Percentiles rank a stretch among this genome's conserved stretches.
phyloP scores from a whole-genome alignment of 92 coral and sea anemone genomes.

The Diadumene lineata region DNA sequence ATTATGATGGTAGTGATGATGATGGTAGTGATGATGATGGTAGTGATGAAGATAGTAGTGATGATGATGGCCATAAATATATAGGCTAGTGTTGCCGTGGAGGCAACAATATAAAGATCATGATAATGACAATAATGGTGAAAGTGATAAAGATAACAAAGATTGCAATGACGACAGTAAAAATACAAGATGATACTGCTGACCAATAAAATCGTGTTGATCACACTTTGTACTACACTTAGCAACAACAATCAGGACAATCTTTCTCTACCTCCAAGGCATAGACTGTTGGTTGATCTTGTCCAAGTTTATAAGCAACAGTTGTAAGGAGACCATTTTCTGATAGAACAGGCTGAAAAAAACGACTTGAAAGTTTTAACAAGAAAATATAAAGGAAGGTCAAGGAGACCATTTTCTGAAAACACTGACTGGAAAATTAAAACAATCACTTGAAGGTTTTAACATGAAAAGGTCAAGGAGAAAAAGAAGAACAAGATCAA shows the following conservation, averaged over 20 bases:
- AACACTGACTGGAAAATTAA: too few relatives aligned
- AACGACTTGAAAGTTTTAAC: too few relatives aligned
- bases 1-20: neutral
- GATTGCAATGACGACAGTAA: neutral
- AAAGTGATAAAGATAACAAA: neutral
- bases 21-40: neutral
- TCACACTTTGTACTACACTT: neutral
- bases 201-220: too few relatives aligned
- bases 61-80: neutral
- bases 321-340: constrained; percentile 94
- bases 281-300: constrained; percentile 79
- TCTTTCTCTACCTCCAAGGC: constrained; percentile 81
- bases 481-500: neutral
- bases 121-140: neutral
- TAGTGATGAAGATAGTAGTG: neutral
- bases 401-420: too few relatives aligned
- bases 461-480: neutral
- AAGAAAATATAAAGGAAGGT: too few relatives aligned
- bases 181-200: too few relatives aligned
- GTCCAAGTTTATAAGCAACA: constrained; percentile 94
- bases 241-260: neutral
- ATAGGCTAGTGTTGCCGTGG: neutral
- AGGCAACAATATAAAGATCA: neutral
- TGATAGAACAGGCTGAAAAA: constrained; percentile 83
- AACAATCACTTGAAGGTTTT: too few relatives aligned